Base-by-base conservation (phyloP, 92 coral and sea anemone species). In the Paramuricea clavata region DNA sequence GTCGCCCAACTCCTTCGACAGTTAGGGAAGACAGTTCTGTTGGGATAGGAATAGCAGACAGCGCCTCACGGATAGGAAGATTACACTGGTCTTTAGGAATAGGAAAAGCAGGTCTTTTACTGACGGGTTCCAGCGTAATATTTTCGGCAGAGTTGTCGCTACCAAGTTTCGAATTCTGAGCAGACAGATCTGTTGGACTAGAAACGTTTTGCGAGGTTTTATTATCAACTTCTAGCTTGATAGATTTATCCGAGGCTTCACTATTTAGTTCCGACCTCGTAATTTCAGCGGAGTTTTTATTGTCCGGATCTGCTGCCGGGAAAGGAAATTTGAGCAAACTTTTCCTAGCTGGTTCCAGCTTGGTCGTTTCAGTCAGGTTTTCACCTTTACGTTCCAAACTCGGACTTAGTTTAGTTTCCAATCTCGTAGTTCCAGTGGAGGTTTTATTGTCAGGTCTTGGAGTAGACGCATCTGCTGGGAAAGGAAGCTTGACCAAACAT, bases 11-110 rank as follows among this genome's bases (percentile, higher is more conserved):
- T 12, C 79, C 79, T 1, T 35, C 59, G 17, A 73, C 79, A 30
- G 59, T 73, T 8, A 73, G 54, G 32, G 23, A 49, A 11, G 79
- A 42, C 59, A 73, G 60, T 22, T 73, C 59, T 42, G 62, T 19
- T 23, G 22, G 62, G 16, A 54, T 54, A 2, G 26, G 27, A 54
- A 54, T 4, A 39, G 44, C 44, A 4, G 44, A 39, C 44, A 39
- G 44, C 44, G 44, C 44, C 10, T 39, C 10, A 10, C 44, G 44
- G 10, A 39, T 10, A 39, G 44, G 44, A 39, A 39, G 10, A 39
- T 4, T 10, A 39, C 5, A 10, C 44, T 39, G 44, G 10, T 39
- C 44, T 39, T 39, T 39, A 39, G 44, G 44, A 39, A 39, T 39
- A 10, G 44, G 44, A 39, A 4, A 39, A 4, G 10, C 44, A 39